Percentiles rank a stretch among this genome's conserved stretches.
These are phyloP conservation scores for Idaea aversata DNA, from an alignment of 2,888 invertebrate genomes.

Conservation along the genomic window DNA sequence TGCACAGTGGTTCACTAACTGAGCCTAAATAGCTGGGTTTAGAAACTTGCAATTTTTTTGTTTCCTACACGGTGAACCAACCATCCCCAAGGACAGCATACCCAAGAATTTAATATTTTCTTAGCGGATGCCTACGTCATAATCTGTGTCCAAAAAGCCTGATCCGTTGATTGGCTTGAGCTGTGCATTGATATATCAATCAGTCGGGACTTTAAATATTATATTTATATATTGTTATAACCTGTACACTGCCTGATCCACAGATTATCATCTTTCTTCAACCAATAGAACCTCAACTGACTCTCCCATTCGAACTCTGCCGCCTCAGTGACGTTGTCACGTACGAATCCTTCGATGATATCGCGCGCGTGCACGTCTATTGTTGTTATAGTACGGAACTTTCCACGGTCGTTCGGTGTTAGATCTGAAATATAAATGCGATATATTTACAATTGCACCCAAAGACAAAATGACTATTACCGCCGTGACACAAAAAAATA, in stretches of 20 bases:
- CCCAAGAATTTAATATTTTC: too few species aligned
- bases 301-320: constrained; percentile 97
- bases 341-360: constrained; percentile 90
- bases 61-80: too few species aligned
- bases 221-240: too few species aligned
- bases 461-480: background rate
- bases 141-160: too few species aligned
- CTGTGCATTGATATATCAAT: too few species aligned
- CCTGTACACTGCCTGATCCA: constrained; percentile 92
- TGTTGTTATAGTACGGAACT: constrained; percentile 93
- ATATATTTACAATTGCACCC: background rate
- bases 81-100: too few species aligned
- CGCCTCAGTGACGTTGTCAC: constrained; percentile 90
- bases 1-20: too few species aligned
- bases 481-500: too few species aligned
- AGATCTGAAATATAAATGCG: constrained; percentile 72
- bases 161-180: too few species aligned
- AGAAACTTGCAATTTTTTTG: too few species aligned
- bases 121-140: too few species aligned
- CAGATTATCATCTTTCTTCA: constrained; percentile 86
- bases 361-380: constrained; percentile 96
- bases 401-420: constrained; percentile 89
- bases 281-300: constrained; percentile 95
- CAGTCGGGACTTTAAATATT: constrained; percentile 9
- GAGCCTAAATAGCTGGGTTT: too few species aligned